phyloP scores from a whole-genome alignment of 2,113 vertebrate species.

The Climacteris rufus region DNA sequence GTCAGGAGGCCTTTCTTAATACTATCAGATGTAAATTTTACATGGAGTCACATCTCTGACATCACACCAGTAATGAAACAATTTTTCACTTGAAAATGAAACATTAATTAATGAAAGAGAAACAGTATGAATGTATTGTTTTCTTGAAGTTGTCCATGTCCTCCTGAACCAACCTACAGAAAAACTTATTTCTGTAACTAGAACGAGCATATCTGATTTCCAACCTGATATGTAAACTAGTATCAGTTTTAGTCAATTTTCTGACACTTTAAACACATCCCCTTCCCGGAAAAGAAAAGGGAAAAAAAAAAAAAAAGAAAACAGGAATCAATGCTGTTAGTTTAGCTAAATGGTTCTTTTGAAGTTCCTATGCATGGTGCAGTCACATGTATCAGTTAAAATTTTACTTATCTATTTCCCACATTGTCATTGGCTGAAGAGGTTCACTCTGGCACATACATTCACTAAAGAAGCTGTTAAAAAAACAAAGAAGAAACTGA shows the following conservation, averaged over 20 bases:
- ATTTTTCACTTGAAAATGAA: neutral
- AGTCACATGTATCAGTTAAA: neutral
- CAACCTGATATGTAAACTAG: neutral
- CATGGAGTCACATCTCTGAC: neutral
- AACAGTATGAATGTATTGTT: neutral
- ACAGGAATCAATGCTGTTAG: neutral
- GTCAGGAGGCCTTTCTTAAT: neutral
- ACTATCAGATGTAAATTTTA: neutral
- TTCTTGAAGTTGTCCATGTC: neutral
- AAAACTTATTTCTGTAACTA: neutral
- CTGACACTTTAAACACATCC: neutral
- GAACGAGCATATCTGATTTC: neutral
- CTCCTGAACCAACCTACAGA: neutral
- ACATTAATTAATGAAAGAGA: neutral
- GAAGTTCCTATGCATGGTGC: neutral
- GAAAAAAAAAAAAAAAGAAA: fast-evolving
- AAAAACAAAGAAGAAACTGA: neutral
- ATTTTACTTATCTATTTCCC: neutral
- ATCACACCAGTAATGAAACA: neutral
- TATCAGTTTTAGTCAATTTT: neutral
- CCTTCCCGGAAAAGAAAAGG: neutral
- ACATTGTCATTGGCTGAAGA: neutral
- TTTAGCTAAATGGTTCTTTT: neutral
- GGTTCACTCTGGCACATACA: neutral
- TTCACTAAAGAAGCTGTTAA: neutral